These are phyloP conservation scores for Cyrtodaria siliqua DNA, from an alignment of 2,888 invertebrate genomes.

Conservation along the genomic window DNA sequence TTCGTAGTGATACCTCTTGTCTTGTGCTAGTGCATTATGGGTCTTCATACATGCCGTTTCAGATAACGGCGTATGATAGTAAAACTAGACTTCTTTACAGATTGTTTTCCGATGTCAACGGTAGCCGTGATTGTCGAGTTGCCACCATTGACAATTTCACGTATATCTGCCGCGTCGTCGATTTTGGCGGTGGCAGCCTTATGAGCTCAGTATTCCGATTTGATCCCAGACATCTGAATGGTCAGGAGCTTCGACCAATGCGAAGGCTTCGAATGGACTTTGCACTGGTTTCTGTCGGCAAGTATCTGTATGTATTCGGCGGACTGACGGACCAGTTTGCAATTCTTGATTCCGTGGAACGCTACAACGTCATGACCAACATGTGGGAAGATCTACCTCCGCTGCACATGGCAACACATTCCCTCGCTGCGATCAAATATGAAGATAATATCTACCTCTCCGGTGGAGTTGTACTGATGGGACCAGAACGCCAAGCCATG, in stretches of 20 bases:
- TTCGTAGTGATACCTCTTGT: slow-evolving; percentile 71
- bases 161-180: slow-evolving; percentile 84
- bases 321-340: slow-evolving; percentile 83
- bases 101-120: slow-evolving; percentile 83
- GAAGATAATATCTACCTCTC: slow-evolving; percentile 81
- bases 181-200: slow-evolving; percentile 85
- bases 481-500: slow-evolving; percentile 80
- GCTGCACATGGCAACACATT: slow-evolving; percentile 82
- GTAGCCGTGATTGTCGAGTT: slow-evolving; percentile 83
- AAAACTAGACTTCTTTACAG: slow-evolving; percentile 78
- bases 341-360: slow-evolving; percentile 83
- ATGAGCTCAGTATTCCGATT: slow-evolving; percentile 84
- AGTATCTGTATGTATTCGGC: slow-evolving; percentile 82
- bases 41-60: slow-evolving; percentile 83
- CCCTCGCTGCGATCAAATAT: slow-evolving; percentile 78
- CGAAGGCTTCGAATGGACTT: slow-evolving; percentile 82
- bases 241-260: slow-evolving; percentile 83
- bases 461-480: slow-evolving; percentile 83
- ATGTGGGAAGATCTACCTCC: slow-evolving; percentile 82
- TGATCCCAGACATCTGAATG: slow-evolving; percentile 83
- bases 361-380: slow-evolving; percentile 82
- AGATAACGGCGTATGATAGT: slow-evolving; percentile 83
- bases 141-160: slow-evolving; percentile 83
- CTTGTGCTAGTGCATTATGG: slow-evolving; percentile 82
- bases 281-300: slow-evolving; percentile 78